Percentiles rank a stretch among this genome's conserved stretches.
phyloP scores from a whole-genome alignment of 2,888 invertebrate species.

The Drosophila dives region DNA sequence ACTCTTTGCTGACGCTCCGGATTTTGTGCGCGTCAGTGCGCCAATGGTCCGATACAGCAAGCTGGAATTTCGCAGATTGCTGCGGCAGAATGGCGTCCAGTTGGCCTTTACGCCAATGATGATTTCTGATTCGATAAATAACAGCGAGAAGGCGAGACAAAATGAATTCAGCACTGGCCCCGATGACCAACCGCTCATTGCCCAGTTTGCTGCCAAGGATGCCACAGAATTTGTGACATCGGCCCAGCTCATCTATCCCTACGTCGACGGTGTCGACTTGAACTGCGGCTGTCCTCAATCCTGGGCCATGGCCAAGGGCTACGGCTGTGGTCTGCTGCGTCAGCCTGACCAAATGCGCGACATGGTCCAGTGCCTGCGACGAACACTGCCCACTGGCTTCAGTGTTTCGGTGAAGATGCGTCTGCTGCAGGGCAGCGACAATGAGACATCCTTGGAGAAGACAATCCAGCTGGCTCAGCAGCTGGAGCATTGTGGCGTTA shows the following conservation, averaged over 20 bases:
- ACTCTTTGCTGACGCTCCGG: slow-evolving; percentile 87
- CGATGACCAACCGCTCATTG: slow-evolving; percentile 94
- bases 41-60: slow-evolving; percentile 93
- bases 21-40: slow-evolving; percentile 91
- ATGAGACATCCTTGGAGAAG: slow-evolving; percentile 83
- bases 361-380: slow-evolving; percentile 91
- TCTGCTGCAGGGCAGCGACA: slow-evolving; percentile 84
- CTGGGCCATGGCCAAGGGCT: slow-evolving; percentile 96
- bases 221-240: slow-evolving; percentile 93
- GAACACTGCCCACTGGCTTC: slow-evolving; percentile 89
- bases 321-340: slow-evolving; percentile 93
- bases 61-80: slow-evolving; percentile 90
- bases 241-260: slow-evolving; percentile 92
- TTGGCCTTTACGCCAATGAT: slow-evolving; percentile 99
- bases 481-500: slow-evolving; percentile 93
- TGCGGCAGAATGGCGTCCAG: slow-evolving; percentile 93
- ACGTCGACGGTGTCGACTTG: slow-evolving; percentile 96
- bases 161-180: slow-evolving; percentile 92
- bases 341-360: slow-evolving; percentile 94
- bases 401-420: slow-evolving; percentile 97
- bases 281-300: slow-evolving; percentile 99
- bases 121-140: slow-evolving; percentile 95
- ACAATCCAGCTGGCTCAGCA: slow-evolving; percentile 93
- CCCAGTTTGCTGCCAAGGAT: slow-evolving; percentile 97
- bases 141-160: slow-evolving; percentile 93